Conservation (phyloP, 1,140 invertebrate species). For the Paraescarpia echinospica region DNA sequence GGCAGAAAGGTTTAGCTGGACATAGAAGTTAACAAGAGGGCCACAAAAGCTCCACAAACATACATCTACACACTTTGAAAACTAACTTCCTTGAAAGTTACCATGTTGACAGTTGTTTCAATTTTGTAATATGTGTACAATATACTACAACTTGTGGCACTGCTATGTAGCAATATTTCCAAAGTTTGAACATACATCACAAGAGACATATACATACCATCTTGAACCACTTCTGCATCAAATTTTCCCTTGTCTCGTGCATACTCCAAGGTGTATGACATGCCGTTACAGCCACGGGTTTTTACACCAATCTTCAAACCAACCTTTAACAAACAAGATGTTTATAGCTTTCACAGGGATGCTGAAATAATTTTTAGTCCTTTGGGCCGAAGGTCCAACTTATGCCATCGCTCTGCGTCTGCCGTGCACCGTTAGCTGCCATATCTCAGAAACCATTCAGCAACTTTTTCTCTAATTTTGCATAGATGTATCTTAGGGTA, state of each 20-base stretch:
- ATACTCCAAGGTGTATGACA: conserved; percentile 97
- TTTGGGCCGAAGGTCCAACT: conserved; percentile 23
- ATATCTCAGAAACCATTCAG: no score
- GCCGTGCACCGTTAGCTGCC: no score
- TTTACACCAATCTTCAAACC: conserved; percentile 94
- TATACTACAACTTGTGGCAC: neutral
- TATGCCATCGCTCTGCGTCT: no score
- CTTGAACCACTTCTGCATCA: conserved; percentile 96
- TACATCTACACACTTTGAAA: neutral
- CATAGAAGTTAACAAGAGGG: neutral
- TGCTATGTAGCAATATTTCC: neutral
- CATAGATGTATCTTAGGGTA: no score
- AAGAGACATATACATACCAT: conserved; percentile 68
- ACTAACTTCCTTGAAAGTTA: neutral
- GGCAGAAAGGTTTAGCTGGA: neutral
- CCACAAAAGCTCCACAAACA: neutral
- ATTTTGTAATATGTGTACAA: neutral
- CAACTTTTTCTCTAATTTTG: no score
- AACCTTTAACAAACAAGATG: conserved; percentile 34
- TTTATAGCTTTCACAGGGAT: neutral
- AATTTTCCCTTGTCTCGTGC: conserved; percentile 86
- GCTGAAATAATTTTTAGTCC: neutral
- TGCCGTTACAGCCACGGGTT: conserved; percentile 95
- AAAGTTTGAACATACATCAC: neutral
- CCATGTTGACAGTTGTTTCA: neutral